These are phyloP conservation scores for Limnothrissa miodon DNA, from an alignment of 2,113 vertebrate genomes.

Conservation along the genomic window DNA sequence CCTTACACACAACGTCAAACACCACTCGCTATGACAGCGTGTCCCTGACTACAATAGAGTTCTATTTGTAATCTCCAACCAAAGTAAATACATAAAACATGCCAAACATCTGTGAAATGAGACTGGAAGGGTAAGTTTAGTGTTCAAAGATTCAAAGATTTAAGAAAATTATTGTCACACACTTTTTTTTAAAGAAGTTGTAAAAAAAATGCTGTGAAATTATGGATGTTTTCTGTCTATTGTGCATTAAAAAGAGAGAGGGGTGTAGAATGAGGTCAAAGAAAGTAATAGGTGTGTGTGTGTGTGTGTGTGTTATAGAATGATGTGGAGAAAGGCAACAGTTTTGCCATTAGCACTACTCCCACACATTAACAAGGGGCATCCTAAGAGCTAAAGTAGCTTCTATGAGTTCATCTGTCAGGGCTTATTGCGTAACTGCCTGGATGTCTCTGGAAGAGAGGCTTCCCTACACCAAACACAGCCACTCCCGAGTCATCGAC, in stretches of 20 bases:
- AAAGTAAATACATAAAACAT: not conserved
- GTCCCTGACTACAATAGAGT: not conserved
- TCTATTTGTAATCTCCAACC: not conserved
- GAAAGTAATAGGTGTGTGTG: too few relatives aligned
- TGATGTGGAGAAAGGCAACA: too few relatives aligned
- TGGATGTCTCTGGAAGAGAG: not conserved
- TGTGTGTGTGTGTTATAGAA: too few relatives aligned
- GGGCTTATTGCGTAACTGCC: slow-evolving; percentile 9
- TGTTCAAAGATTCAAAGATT: too few relatives aligned
- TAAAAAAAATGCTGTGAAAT: too few relatives aligned
- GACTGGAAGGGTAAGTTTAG: not conserved
- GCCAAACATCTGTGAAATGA: not conserved
- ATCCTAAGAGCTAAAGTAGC: not conserved
- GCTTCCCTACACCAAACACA: not conserved
- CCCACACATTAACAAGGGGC: too few relatives aligned
- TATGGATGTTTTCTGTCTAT: too few relatives aligned
- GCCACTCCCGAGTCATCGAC: not conserved
- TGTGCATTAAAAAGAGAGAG: too few relatives aligned
- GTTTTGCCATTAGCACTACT: too few relatives aligned
- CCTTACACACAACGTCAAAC: not conserved
- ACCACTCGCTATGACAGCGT: not conserved
- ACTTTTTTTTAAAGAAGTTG: too few relatives aligned
- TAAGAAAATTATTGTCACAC: too few relatives aligned
- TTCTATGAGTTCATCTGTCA: not conserved
- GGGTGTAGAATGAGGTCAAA: too few relatives aligned